Evolutionary conservation across 2,888 invertebrate genomes (phyloP).

Genomic region (Petrolisthes manimaculis): DNA sequence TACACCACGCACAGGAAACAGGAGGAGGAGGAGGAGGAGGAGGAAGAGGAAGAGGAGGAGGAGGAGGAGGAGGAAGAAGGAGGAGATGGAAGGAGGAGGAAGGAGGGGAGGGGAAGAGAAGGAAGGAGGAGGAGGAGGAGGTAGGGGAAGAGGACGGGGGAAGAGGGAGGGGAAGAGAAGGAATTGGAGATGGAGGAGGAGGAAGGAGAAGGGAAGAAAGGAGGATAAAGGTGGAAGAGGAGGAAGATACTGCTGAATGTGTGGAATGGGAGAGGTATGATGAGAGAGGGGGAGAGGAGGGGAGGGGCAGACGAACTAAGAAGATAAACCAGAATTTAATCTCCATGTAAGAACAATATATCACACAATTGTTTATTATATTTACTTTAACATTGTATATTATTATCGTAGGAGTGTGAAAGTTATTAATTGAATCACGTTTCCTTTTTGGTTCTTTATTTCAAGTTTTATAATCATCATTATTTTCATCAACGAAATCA

Average conservation of each 20-base stretch:
- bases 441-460: too few species aligned
- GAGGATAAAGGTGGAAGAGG: not conserved
- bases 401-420: too few species aligned
- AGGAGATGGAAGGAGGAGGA: not conserved
- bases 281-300: not conserved
- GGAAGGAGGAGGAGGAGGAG: too few species aligned
- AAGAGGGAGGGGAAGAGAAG: not conserved
- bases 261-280: not conserved
- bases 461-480: too few species aligned
- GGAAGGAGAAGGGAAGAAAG: not conserved
- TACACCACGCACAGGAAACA: too few species aligned
- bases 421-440: too few species aligned
- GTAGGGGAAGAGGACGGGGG: not conserved
- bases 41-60: not conserved
- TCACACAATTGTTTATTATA: too few species aligned
- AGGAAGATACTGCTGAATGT: not conserved
- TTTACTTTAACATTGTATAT: too few species aligned
- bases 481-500: too few species aligned
- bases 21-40: not conserved
- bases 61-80: not conserved
- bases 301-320: not conserved
- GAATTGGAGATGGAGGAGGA: constrained; percentile 4
- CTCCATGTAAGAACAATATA: too few species aligned
- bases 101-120: not conserved
- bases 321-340: not conserved